Conservation (phyloP, 2,113 vertebrate genomes). For the Rhinolophus sinicus region DNA sequence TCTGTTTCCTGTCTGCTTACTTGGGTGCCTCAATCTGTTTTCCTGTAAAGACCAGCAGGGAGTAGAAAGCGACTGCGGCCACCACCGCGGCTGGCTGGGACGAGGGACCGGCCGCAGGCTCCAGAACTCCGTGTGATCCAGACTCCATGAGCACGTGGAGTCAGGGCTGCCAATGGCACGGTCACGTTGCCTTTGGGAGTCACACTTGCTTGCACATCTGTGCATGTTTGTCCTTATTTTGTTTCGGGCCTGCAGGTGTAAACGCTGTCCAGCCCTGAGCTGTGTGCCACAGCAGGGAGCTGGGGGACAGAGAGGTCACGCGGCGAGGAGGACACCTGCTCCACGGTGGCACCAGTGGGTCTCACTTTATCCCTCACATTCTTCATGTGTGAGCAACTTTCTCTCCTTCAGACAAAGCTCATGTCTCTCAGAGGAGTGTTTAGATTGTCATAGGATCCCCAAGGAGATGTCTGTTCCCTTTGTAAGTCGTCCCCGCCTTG, state of each 20-base stretch:
- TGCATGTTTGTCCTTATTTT: background rate
- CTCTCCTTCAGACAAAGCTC: conserved; percentile 35
- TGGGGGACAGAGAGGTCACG: rapidly evolving
- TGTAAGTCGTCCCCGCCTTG: conserved; percentile 48
- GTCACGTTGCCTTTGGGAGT: rapidly evolving
- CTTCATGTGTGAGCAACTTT: conserved; percentile 11
- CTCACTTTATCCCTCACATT: conserved; percentile 60
- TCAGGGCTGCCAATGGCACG: background rate
- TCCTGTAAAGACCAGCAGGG: background rate
- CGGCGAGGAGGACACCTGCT: conserved; percentile 45
- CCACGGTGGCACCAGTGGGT: background rate
- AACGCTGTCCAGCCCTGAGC: rapidly evolving
- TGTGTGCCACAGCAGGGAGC: rapidly evolving
- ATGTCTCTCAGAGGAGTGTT: conserved; percentile 73
- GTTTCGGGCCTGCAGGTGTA: background rate
- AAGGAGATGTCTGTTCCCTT: conserved; percentile 64
- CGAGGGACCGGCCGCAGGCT: background rate
- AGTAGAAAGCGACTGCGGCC: rapidly evolving
- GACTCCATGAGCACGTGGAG: rapidly evolving
- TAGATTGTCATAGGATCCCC: conserved; percentile 56
- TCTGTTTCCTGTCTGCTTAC: background rate
- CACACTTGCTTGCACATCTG: rapidly evolving
- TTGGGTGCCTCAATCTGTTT: background rate
- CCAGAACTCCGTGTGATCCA: background rate
- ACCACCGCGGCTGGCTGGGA: rapidly evolving